Base-by-base conservation (phyloP, 2,888 invertebrate genomes). In the Nomada goodeniana region DNA sequence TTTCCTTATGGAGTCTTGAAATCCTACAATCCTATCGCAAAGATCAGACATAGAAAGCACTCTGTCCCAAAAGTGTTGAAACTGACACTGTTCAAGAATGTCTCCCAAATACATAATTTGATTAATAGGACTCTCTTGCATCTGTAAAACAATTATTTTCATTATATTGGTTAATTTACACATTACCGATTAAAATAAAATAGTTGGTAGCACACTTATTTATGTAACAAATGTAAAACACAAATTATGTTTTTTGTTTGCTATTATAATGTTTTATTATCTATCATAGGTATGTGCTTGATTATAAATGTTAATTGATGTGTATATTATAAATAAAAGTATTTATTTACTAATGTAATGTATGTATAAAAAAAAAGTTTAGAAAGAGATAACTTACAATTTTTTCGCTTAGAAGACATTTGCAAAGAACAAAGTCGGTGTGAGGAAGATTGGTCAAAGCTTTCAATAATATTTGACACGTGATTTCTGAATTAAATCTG, bases 381-480 rank as follows among this genome's bases (percentile, higher is more conserved):
- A 67, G 42, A 18, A 29, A 57, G 47, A 55, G 60, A 68, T 18
- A 65, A 91, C 93, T 92, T 91, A 96, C 96, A 92, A 95, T 96
- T 89, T 95, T 95, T 78, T 98, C 97, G 86, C 98, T 97, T 79
- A 99, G 95, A 75, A 99, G 95, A 94, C 99, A 99, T 94, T 99
- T 99, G 95, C 99, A 99, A 86, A 99, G 95, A 64, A 98, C 98
- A 92, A 99, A 99, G 94, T 99, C 99, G 11, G 99, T 98, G 92
- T 99, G 98, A 0, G 99, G 99, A 89, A 99, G 96, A 94, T 99
- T 99, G 13, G 99, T 99, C 59, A 99, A 94, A 2, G 99, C 98
- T 94, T 99, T 99, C 88, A 99, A 94, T 61, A 99, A 95, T 90
- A 99, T 98, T 91, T 97, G 97, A 87, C 97, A 96, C 2, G 98